phyloP scores from a whole-genome alignment of 2,113 vertebrate species.

The Mustelus asterias region DNA sequence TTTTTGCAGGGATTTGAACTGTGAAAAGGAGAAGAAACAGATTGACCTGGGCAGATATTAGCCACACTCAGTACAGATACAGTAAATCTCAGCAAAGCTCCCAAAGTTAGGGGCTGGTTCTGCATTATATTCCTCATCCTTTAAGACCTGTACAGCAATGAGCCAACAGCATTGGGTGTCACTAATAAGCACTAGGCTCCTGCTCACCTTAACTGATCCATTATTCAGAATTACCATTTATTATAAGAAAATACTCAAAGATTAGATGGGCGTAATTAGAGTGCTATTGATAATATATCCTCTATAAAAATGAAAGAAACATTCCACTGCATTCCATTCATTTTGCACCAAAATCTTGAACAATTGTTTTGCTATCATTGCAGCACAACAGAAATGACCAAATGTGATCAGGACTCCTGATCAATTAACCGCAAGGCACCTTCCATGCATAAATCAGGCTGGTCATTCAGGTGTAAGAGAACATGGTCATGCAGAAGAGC shows the following conservation, averaged over 20 bases:
- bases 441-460: not conserved
- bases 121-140: not conserved
- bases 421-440: not conserved
- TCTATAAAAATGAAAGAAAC: not conserved
- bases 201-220: not conserved
- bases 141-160: not conserved
- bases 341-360: not conserved
- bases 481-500: not conserved
- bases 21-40: not conserved
- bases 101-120: not conserved
- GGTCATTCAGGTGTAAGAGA: not conserved
- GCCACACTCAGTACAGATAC: not conserved
- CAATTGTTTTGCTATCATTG: not conserved
- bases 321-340: not conserved
- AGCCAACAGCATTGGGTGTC: not conserved
- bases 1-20: not conserved
- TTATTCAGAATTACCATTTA: constrained; percentile 11
- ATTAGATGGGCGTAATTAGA: not conserved
- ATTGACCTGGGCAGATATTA: not conserved
- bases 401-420: not conserved
- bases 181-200: not conserved
- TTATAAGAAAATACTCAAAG: not conserved
- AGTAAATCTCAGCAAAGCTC: not conserved
- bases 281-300: not conserved
- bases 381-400: not conserved